A percentile compares a stretch with the other conserved stretches of the same genome.
Evolutionary conservation across 2,888 invertebrate genomes (phyloP).

Genomic region (Malacosoma neustria): DNA sequence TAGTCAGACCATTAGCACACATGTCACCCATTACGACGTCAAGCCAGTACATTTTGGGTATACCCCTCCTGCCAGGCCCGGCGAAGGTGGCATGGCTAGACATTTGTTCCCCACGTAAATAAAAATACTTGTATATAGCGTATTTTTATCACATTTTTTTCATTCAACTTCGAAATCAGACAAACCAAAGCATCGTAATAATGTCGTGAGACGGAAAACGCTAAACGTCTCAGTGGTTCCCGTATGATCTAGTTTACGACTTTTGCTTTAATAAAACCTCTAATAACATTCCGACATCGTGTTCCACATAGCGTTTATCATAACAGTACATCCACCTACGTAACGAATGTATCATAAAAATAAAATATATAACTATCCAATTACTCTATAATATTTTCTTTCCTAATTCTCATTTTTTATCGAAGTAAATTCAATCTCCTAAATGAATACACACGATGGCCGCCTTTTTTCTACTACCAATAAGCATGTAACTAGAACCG

Average conservation of each 20-base stretch:
- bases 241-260: conserved; percentile 53
- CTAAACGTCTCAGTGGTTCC: conserved; percentile 29
- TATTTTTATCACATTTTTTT: too few relatives aligned
- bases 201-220: conserved; percentile 23
- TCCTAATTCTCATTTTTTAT: conserved; percentile 35
- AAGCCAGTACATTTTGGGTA: too few relatives aligned
- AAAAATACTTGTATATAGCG: too few relatives aligned
- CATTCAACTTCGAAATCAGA: not conserved
- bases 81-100: too few relatives aligned
- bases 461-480: conserved; percentile 41
- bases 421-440: conserved; percentile 39
- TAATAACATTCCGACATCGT: conserved; percentile 56
- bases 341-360: conserved; percentile 31
- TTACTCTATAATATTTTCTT: conserved; percentile 40
- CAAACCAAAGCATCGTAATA: not conserved
- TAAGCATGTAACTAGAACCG: conserved; percentile 60
- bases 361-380: conserved; percentile 50
- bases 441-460: conserved; percentile 54
- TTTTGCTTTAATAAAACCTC: conserved; percentile 53
- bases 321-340: conserved; percentile 33
- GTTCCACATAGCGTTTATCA: conserved; percentile 44
- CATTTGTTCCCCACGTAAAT: too few relatives aligned
- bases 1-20: too few relatives aligned
- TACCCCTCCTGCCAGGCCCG: too few relatives aligned
- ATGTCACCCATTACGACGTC: too few relatives aligned